Conservation (phyloP, 2,113 vertebrate species). For the Zosterops japonicus region DNA sequence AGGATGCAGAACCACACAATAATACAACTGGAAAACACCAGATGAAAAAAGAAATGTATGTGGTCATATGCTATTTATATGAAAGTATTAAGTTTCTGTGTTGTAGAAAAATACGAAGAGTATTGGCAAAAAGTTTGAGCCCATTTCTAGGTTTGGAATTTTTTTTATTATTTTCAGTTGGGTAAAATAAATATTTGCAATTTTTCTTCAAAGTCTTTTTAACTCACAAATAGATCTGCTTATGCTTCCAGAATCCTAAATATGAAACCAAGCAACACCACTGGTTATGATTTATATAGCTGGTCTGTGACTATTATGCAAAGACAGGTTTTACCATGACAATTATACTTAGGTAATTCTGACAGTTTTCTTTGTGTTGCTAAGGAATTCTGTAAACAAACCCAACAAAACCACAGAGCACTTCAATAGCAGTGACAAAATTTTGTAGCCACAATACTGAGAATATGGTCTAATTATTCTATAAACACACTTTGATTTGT, state of each 20-base stretch:
- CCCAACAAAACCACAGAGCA: slow-evolving; percentile 65
- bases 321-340: slow-evolving; percentile 39
- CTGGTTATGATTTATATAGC: neutral
- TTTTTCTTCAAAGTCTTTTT: neutral
- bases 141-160: neutral
- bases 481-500: slow-evolving; percentile 84
- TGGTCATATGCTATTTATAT: neutral
- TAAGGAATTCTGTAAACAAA: slow-evolving; percentile 75
- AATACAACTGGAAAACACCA: neutral
- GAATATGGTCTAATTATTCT: slow-evolving; percentile 80
- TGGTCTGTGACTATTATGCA: slow-evolving; percentile 1
- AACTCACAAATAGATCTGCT: slow-evolving; percentile 16
- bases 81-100: neutral
- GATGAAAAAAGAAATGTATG: neutral
- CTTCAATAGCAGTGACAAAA: slow-evolving; percentile 75
- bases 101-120: neutral
- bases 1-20: neutral
- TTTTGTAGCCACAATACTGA: slow-evolving; percentile 67
- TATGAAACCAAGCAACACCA: neutral
- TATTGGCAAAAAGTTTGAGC: neutral
- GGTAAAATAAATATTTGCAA: neutral
- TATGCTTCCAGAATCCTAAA: slow-evolving; percentile 5
- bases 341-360: slow-evolving; percentile 34
- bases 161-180: neutral
- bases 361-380: slow-evolving; percentile 74